phyloP scores from a whole-genome alignment of 1,140 invertebrate genomes.

The Halictus rubicundus region DNA sequence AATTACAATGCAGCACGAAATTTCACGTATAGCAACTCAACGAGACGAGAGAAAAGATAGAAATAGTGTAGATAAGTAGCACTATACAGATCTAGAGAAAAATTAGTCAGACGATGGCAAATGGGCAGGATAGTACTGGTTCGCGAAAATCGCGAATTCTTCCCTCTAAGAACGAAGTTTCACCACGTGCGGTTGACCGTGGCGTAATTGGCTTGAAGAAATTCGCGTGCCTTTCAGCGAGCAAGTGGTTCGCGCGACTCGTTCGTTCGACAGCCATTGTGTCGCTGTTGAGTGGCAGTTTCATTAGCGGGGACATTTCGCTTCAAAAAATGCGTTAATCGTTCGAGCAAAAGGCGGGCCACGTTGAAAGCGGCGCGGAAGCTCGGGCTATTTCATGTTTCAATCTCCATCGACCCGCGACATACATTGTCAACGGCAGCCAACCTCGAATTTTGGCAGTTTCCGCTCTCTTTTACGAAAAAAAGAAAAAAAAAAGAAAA shows the following conservation, averaged over 20 bases:
- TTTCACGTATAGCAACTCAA: too few species aligned
- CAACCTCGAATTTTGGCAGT: slow-evolving; percentile 27
- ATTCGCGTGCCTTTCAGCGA: background rate
- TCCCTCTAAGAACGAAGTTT: too few species aligned
- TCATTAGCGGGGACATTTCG: slow-evolving; percentile 25
- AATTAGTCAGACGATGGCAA: too few species aligned
- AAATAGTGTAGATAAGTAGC: too few species aligned
- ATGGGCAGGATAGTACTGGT: too few species aligned
- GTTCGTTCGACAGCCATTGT: background rate
- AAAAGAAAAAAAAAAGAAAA: too few species aligned
- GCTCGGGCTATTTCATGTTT: slow-evolving; percentile 13
- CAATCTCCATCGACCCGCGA: slow-evolving; percentile 21
- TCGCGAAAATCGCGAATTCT: too few species aligned
- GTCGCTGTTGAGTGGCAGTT: slow-evolving; percentile 28
- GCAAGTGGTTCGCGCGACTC: background rate
- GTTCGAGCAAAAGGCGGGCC: background rate
- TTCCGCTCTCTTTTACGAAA: background rate
- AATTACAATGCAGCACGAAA: too few species aligned
- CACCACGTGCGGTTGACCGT: background rate
- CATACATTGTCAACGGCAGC: slow-evolving; percentile 22
- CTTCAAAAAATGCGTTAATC: slow-evolving; percentile 1
- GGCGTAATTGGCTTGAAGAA: slow-evolving; percentile 28
- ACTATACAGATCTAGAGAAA: too few species aligned
- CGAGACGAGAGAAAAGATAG: too few species aligned
- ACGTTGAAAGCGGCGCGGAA: background rate